Conservation (phyloP, 2,797 vertebrate genomes). For the Natrix natrix region DNA sequence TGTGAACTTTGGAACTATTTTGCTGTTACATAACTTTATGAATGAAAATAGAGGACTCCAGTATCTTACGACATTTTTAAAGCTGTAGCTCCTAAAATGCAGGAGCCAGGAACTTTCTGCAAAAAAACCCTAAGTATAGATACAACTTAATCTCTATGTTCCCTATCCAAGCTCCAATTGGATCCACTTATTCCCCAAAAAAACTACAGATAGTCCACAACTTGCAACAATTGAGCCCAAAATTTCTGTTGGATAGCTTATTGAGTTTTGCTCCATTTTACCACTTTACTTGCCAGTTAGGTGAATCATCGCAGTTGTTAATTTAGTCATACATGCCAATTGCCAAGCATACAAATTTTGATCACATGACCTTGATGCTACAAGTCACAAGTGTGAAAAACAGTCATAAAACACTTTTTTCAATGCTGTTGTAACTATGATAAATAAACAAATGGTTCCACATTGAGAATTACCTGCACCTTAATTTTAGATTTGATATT, state of each 20-base stretch:
- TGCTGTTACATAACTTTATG: neutral
- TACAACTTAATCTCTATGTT: neutral
- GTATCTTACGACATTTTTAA: neutral
- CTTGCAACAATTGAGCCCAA: neutral
- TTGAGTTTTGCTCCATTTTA: neutral
- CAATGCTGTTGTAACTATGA: neutral
- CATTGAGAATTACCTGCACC: neutral
- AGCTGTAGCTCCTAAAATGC: neutral
- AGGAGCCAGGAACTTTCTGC: neutral
- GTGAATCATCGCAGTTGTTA: neutral
- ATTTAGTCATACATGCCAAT: neutral
- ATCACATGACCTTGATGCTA: neutral
- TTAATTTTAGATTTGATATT: neutral
- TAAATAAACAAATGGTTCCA: neutral
- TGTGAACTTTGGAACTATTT: neutral
- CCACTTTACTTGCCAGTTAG: neutral
- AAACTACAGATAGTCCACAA: neutral
- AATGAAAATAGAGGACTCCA: neutral
- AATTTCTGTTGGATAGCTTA: neutral
- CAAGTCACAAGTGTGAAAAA: neutral
- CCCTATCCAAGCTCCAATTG: neutral
- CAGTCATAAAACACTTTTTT: neutral
- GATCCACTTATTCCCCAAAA: neutral
- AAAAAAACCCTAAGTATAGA: neutral
- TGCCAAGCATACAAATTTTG: neutral